Base-by-base conservation (phyloP, 2,113 vertebrate genomes). In the Macquaria ambigua region DNA sequence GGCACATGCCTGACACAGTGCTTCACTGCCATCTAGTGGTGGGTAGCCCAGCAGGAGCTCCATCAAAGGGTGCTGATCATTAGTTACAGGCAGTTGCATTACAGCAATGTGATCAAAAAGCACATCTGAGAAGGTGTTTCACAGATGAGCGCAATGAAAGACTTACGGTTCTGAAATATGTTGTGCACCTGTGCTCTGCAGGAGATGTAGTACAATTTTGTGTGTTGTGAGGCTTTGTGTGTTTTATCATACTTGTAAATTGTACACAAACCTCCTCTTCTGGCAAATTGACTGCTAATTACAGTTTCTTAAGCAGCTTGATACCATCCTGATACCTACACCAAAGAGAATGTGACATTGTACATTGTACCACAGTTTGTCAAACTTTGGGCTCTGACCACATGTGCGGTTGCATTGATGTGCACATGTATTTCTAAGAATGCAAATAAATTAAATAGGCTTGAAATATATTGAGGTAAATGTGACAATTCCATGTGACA, bases 1-100 rank as follows among this genome's bases (percentile, higher is more conserved):
- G 58, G 14, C 3, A 0, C 9, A 0, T 2, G 5, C 28, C 25
- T 77, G 87, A 56, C 6, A 64, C 43, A 82, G 93, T 86, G 87
- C 90, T 94, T 77, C 83, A 87, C 90, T 94, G 94, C 94, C 94
- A 95, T 90, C 94, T 94, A 90, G 90, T 89, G 94, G 90, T 31
- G 6, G 58, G 6, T 3, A 6, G 10, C 11, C 37, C 59, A 23
- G 62, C 70, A 74, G 72, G 12, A 0, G 53, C 41, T 9, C 34
- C 23, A 23, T 52, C 28, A 67, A 58, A 74, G 21, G 39, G 6
- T n/a, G 72, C 64, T 85, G 70, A 61, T 77, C 50, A 70, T 73
- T 75, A 77, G 67, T 86, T 75, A 77, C 77, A 85, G 55, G 55
- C 69, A 78, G 74, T 76, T 88, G 59, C 31, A 14, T 67, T 67